Percentiles rank a stretch among this genome's conserved stretches.
phyloP scores from a whole-genome alignment of 2,888 invertebrate genomes.

The Nemurella pictetii region DNA sequence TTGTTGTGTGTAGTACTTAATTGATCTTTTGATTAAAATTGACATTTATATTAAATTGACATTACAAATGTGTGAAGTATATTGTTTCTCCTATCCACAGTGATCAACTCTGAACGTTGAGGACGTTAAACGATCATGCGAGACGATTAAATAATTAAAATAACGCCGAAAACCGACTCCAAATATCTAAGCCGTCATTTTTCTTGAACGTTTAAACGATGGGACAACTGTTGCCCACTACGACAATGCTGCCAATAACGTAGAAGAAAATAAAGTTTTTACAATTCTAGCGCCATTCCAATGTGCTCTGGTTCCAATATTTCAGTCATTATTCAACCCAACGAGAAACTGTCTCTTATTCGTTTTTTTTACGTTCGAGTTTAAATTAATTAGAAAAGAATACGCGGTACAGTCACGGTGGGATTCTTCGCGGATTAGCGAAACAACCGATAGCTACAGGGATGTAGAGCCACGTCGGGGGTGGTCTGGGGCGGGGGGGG shows the following conservation, averaged over 20 bases:
- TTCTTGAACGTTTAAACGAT: not conserved
- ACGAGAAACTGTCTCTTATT: not conserved
- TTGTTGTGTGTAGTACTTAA: not conserved
- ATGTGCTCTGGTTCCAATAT: too few relatives aligned
- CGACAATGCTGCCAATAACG: not conserved
- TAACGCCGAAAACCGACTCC: not conserved
- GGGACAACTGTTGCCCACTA: not conserved
- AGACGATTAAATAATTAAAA: not conserved
- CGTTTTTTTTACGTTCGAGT: conserved; percentile 21
- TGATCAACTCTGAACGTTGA: not conserved
- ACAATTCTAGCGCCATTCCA: too few relatives aligned
- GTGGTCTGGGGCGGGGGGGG: conserved; percentile 14
- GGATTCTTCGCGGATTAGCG: conserved; percentile 33
- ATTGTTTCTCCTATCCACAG: not conserved
- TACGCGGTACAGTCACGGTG: conserved; percentile 18
- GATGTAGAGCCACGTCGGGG: not conserved
- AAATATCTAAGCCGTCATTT: not conserved
- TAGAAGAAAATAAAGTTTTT: too few relatives aligned
- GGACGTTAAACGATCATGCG: too few relatives aligned
- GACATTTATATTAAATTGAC: too few relatives aligned
- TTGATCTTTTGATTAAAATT: not conserved
- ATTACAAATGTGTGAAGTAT: not conserved
- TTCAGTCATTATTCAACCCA: not conserved
- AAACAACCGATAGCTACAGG: conserved; percentile 23
- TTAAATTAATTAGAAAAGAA: conserved; percentile 37